Conservation (phyloP, 2,888 invertebrate species). For the Eudasyphora cyanicolor region DNA sequence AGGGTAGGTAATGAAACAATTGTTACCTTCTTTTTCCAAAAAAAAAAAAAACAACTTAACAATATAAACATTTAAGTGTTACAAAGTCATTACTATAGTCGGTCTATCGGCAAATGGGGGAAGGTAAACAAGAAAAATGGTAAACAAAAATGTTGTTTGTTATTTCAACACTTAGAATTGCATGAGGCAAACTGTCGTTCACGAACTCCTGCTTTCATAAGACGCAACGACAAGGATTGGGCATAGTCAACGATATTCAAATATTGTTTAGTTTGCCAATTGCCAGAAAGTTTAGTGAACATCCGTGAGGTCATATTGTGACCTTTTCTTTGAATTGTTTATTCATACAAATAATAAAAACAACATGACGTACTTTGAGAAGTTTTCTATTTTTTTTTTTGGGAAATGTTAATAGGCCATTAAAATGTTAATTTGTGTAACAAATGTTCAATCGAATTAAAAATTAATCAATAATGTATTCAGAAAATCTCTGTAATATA, state of each 20-base stretch:
- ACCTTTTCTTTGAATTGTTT: too few species aligned
- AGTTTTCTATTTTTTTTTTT: too few species aligned
- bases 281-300: too few species aligned
- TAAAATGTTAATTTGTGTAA: too few species aligned
- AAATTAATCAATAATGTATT: too few species aligned
- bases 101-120: not conserved
- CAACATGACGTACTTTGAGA: too few species aligned
- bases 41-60: slow-evolving; percentile 46
- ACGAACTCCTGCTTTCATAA: not conserved
- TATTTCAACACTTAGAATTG: slow-evolving; percentile 43
- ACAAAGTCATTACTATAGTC: slow-evolving; percentile 58
- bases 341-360: too few species aligned
- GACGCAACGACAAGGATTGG: not conserved
- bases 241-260: not conserved
- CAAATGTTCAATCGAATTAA: too few species aligned
- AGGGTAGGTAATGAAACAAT: slow-evolving; percentile 45
- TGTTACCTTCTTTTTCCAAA: slow-evolving; percentile 54
- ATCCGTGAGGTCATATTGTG: too few species aligned
- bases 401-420: too few species aligned
- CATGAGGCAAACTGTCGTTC: slow-evolving; percentile 52
- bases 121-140: not conserved
- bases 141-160: not conserved
- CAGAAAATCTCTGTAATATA: too few species aligned
- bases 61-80: slow-evolving; percentile 60
- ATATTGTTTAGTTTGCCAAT: not conserved